Base-by-base conservation (phyloP, 1,140 invertebrate species). In the Magallana angulata region DNA sequence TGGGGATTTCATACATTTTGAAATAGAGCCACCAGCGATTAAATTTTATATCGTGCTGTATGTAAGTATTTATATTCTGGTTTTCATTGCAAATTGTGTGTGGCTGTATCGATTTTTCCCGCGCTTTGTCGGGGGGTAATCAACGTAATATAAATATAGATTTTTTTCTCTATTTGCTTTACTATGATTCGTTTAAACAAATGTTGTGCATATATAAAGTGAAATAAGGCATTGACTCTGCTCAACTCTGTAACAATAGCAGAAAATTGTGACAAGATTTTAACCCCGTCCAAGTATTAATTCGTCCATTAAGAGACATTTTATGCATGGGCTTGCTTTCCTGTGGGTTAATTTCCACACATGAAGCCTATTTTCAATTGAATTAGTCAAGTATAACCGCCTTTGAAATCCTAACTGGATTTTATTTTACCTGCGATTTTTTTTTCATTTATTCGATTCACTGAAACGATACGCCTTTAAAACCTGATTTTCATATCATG, bases 101-200 rank as follows among this genome's bases (percentile, higher is more conserved):
- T 76, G 68, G 68, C 68, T 76, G 11, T 76, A 76, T 76, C 68
- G 68, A 76, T 76, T 76, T 76, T 76, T 76, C 68, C 68, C 24
- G 68, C 68, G 68, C 68, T 76, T 76, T 76, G 68, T 76, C 68
- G 24, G 68, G 24, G 36, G 24, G 24, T 76, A 76, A 76, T 76
- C 68, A 76, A 24, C 68, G 68, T 76, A 48, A 48, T 48, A 76
- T 76, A 76, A 76, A 76, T 76, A 76, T 76, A 76, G 68, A 76
- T 76, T 76, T 71, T 76, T 76, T 30, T 64, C 60, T 76, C 68
- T 30, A 36, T 76, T 76, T 76, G 68, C 68, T 30, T 76, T 76
- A 36, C 24, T 76, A 76, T 76, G 18, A 76, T 71, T 71, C 18
- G 68, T 30, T 71, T 71, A 71, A 71, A 71, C 18, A 71, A 71